Evolutionary conservation across 2,797 vertebrate species (phyloP), one percentile per base, ranked within the genome.

Genomic region (Sebastes melanostomus): DNA sequence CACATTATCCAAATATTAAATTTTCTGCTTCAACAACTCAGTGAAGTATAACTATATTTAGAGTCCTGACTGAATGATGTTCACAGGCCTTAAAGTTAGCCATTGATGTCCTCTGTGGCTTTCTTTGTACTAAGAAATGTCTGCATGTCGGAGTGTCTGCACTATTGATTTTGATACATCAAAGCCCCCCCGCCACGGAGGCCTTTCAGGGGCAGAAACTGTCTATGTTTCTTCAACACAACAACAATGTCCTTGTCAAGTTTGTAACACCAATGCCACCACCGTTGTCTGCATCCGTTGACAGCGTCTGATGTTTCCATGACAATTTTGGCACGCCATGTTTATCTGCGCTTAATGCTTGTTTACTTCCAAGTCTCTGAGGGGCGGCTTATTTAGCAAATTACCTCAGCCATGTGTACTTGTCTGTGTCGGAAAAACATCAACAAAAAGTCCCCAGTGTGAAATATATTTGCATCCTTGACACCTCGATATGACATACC

Each of bases 391-490:
- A 88, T 93, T 93, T 88, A 90, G 86, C 83, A 92, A 86, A 92
- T 87, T 73, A 85, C 82, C 86, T 91, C 91, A 94, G 83, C 86
- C 92, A 76, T 94, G 93, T 89, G 90, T 88, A 86, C 88, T 82
- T 86, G 89, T 84, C 82, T 89, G 92, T 87, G 88, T 91, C 90
- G 81, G 85, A 87, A 93, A 95, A 95, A 95, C 93, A 95, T 95
- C 94, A 95, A 94, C 93, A 95, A 94, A 92, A 91, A 86, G 61
- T 92, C 93, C 92, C 93, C 16, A 1, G 92, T 75, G 94, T 84
- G 81, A 90, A 65, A 83, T 86, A 72, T 88, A 94, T 95, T 94
- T 94, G 91, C 89, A 92, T 87, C 88, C 76, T 80, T 93, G 94
- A 94, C 93, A 95, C 93, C 92, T 92, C 61, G 42, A 81, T 88